A percentile compares a stretch with the other conserved stretches of the same genome.
Conservation (phyloP, 2,797 vertebrate species). For the Sorex maritimensis region DNA sequence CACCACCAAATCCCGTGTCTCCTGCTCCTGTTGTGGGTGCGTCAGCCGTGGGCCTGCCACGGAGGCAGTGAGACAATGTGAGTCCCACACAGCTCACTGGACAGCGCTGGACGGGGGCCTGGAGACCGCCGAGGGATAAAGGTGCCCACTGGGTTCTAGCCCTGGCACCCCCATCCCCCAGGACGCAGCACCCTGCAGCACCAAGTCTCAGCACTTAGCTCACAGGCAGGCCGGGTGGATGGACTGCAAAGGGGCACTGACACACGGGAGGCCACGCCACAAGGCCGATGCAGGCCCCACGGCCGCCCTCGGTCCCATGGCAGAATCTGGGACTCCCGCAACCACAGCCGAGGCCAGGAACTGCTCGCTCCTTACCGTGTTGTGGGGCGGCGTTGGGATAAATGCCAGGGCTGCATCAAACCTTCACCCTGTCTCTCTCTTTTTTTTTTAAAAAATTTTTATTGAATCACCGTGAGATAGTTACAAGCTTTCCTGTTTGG, state of each 20-base stretch:
- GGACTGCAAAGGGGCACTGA: too few relatives aligned
- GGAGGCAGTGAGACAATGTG: neutral
- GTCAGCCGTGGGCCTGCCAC: neutral
- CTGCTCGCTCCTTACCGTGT: neutral
- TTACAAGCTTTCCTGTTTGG: too few relatives aligned
- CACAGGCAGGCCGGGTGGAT: too few relatives aligned
- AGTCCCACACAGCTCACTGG: neutral
- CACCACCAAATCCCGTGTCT: neutral
- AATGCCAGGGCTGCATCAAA: slow-evolving; percentile 6
- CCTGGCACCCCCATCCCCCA: neutral
- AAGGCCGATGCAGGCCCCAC: too few relatives aligned
- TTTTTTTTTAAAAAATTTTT: too few relatives aligned
- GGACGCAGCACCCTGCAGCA: too few relatives aligned
- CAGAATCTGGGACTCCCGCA: too few relatives aligned
- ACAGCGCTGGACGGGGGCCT: neutral
- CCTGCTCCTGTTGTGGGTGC: neutral
- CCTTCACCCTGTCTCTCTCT: neutral
- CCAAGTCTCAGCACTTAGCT: too few relatives aligned
- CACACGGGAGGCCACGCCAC: too few relatives aligned
- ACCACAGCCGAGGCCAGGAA: neutral
- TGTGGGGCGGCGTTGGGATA: neutral
- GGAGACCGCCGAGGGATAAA: too few relatives aligned
- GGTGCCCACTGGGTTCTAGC: neutral
- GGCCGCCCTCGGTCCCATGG: too few relatives aligned
- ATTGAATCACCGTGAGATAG: too few relatives aligned